Evolutionary conservation across 2,113 vertebrate genomes (phyloP), one percentile per base, ranked within the genome.

Genomic region (Heteronetta atricapilla): DNA sequence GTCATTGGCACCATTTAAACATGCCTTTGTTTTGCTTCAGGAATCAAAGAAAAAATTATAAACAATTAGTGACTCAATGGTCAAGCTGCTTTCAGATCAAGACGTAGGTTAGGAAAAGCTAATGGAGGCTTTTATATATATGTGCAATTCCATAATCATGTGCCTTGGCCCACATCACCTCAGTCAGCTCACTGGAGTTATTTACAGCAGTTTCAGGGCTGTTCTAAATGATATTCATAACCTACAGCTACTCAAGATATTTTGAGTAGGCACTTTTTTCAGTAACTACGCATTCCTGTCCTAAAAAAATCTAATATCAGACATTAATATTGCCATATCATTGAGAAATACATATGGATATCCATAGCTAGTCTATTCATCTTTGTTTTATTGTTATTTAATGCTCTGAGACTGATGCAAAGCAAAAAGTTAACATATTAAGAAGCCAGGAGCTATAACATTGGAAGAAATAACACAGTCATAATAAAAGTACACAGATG

Each of bases 401-500:
- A 64, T 84, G 50, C 40, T 74, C 55, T 74, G 52, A 85, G 31
- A 67, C 22, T 11, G 13, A 17, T 86, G 42, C 7, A 90, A 93
- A 85, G 36, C 13, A 34, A 82, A 34, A 82, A 88, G 31, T 53
- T 75, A 74, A 48, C 22, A 29, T 26, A 40, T 25, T 72, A 79
- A 79, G 58, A 90, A 92, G 26, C 3, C 75, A 63, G 46, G 6
- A 79, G 11, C 16, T 50, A 16, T 34, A 76, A 38, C 36, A 90
- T 2, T 84, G 36, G 56, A 77, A 92, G 63, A 76, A 97, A 70
- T 44, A 63, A 20, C 68, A 23, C 6, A 74, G 46, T 44, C 48
- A 80, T 52, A 81, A 82, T 91, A 91, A 96, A 97, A 82, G 40
- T 50, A 72, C 36, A 76, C 1, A 23, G 22, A 52, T 95, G 40